These are phyloP conservation scores for Girardinus metallicus DNA, from an alignment of 2,797 vertebrate species.

Conservation along the genomic window DNA sequence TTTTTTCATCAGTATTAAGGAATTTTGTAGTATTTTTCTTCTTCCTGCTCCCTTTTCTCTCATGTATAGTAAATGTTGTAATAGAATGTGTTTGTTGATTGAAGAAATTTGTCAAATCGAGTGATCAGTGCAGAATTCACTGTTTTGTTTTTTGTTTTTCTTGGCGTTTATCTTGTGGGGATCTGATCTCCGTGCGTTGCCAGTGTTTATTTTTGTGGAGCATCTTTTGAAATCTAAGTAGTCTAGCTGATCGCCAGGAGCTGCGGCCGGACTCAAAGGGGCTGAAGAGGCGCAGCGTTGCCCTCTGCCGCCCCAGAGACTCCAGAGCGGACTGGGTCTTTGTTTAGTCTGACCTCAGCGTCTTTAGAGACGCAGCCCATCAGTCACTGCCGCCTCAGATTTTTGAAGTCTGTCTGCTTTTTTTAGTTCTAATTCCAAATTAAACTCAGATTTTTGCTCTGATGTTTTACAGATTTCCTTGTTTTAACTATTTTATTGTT, in stretches of 20 bases:
- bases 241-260: slow-evolving; percentile 39
- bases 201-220: not conserved
- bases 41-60: no score
- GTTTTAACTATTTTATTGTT: not conserved
- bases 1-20: no score
- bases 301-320: slow-evolving; percentile 47
- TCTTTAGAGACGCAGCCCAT: slow-evolving; percentile 43
- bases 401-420: not conserved
- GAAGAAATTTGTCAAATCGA: no score
- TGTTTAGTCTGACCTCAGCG: slow-evolving; percentile 64
- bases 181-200: not conserved
- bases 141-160: not conserved
- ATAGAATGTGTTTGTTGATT: no score
- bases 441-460: not conserved
- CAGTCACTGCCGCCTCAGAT: slow-evolving; percentile 43
- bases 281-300: slow-evolving; percentile 47
- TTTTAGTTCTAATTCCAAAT: not conserved
- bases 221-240: slow-evolving; percentile 33
- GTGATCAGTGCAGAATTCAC: not conserved
- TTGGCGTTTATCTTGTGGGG: not conserved
- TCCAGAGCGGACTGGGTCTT: slow-evolving; percentile 40
- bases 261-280: slow-evolving; percentile 16
- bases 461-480: not conserved
- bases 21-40: no score
- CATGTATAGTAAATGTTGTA: no score